Percentiles rank a stretch among this genome's conserved stretches.
These are phyloP conservation scores for Gallinago paraguaiae DNA, from an alignment of 2,113 vertebrate species.

Conservation along the genomic window DNA sequence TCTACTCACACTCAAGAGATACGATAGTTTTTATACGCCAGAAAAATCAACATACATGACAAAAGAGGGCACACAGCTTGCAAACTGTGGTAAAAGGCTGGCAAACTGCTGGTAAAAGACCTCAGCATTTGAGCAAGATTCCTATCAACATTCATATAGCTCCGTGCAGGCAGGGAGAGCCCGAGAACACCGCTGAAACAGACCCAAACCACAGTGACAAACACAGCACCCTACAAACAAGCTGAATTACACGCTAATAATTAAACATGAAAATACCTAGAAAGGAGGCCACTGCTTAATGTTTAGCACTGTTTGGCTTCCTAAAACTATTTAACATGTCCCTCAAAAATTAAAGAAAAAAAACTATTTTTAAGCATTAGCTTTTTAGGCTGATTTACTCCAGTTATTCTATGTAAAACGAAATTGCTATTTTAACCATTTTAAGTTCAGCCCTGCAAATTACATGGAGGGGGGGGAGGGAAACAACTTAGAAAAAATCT, in stretches of 20 bases:
- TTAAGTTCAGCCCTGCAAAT: not conserved
- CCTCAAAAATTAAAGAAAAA: not conserved
- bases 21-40: not conserved
- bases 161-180: not conserved
- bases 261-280: not conserved
- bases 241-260: not conserved
- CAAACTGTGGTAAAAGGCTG: not conserved
- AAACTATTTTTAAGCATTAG: not conserved
- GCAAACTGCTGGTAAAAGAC: not conserved
- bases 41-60: not conserved
- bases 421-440: not conserved
- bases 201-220: not conserved
- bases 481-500: not conserved
- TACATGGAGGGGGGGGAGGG: accelerated
- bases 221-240: accelerated
- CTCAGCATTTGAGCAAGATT: not conserved
- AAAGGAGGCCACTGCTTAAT: not conserved
- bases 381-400: not conserved
- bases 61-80: not conserved
- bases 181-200: not conserved
- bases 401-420: not conserved
- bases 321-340: not conserved
- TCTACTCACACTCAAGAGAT: not conserved
- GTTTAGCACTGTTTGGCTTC: not conserved
- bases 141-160: not conserved